Evolutionary conservation across 2,113 vertebrate genomes (phyloP).

Genomic region (Hyperopisus bebe): DNA sequence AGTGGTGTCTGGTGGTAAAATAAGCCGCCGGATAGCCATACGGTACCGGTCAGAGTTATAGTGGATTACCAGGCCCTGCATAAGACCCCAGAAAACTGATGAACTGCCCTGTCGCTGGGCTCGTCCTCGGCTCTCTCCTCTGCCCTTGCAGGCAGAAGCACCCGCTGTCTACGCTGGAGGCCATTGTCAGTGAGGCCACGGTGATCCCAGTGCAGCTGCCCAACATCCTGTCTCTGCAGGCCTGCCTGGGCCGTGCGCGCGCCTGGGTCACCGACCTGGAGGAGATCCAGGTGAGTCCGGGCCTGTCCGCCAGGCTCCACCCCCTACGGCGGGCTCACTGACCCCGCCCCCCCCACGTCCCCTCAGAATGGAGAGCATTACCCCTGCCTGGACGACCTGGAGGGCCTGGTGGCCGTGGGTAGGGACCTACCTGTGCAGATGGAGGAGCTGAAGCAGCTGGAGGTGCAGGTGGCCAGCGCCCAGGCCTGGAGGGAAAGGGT

Average conservation of each 20-base stretch:
- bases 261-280: constrained; percentile 94
- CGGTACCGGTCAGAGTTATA: neutral
- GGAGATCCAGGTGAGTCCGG: constrained; percentile 78
- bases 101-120: neutral
- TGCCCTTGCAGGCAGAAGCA: constrained; percentile 76
- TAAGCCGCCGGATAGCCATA: neutral
- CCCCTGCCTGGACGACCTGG: neutral
- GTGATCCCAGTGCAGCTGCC: constrained; percentile 87
- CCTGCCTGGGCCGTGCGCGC: constrained; percentile 74
- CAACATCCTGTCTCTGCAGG: constrained; percentile 82
- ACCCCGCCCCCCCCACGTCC: neutral
- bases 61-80: neutral
- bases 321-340: too few species aligned
- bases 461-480: neutral
- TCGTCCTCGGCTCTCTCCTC: neutral
- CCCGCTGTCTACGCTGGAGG: constrained; percentile 81
- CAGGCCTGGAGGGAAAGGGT: neutral
- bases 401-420: neutral
- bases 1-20: neutral
- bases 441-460: neutral
- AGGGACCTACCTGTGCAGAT: neutral
- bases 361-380: neutral
- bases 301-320: too few species aligned
- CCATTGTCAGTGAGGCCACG: constrained; percentile 89
- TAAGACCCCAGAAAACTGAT: neutral